These are phyloP conservation scores for Hucho hucho DNA, from an alignment of 2,113 vertebrate species.

Conservation along the genomic window DNA sequence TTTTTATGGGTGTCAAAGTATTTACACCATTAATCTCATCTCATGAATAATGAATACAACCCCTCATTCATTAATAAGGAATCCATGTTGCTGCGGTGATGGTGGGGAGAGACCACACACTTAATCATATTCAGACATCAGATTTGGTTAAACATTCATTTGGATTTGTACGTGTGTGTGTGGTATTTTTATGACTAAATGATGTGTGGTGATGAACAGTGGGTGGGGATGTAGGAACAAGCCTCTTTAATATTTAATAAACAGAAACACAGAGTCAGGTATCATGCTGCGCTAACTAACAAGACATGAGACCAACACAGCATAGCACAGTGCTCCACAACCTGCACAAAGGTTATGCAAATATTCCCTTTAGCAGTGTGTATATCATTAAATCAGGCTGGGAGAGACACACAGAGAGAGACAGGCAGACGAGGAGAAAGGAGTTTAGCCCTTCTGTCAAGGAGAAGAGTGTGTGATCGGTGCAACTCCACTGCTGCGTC, in stretches of 20 bases:
- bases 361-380: too few species aligned
- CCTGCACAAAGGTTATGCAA: too few species aligned
- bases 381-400: too few species aligned
- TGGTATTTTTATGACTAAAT: conserved; percentile 77
- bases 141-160: conserved; percentile 70
- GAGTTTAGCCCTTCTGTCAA: conserved; percentile 41
- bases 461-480: conserved; percentile 48
- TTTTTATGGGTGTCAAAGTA: conserved; percentile 60
- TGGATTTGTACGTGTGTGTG: conserved; percentile 44
- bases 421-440: conserved; percentile 41
- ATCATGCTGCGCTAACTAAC: conserved; percentile 48
- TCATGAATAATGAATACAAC: conserved; percentile 70
- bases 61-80: conserved; percentile 71
- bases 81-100: conserved; percentile 44
- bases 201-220: conserved; percentile 69
- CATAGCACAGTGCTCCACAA: neutral
- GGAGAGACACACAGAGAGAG: neutral
- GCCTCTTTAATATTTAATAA: conserved; percentile 72
- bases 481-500: conserved; percentile 36
- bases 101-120: conserved; percentile 54
- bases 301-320: conserved; percentile 7
- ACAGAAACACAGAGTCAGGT: conserved; percentile 25
- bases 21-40: conserved; percentile 61
- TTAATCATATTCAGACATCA: conserved; percentile 77
- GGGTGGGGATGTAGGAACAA: conserved; percentile 68